Percentiles rank a stretch among this genome's conserved stretches.
phyloP scores from a whole-genome alignment of 2,797 vertebrate genomes.

The Micromesistius poutassou region DNA sequence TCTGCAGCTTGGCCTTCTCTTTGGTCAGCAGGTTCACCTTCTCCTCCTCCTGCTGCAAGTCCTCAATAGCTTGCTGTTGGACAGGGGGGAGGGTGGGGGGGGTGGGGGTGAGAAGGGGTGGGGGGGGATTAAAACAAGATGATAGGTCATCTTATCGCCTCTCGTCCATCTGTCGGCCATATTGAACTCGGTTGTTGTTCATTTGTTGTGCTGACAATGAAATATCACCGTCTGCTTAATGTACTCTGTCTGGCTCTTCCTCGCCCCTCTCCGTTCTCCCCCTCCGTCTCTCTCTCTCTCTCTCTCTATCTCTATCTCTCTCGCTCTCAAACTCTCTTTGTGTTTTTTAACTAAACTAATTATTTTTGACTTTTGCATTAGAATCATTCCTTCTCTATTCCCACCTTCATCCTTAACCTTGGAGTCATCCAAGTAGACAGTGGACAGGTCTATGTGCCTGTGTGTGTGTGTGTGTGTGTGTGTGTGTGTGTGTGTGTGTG shows the following conservation, averaged over 20 bases:
- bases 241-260: constrained; percentile 2
- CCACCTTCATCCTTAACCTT: constrained; percentile 19
- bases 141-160: constrained; percentile 37
- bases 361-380: background rate
- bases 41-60: constrained; percentile 76
- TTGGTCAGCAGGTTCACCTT: constrained; percentile 76
- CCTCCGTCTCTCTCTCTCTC: too few relatives aligned
- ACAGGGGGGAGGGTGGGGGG: constrained; percentile 1
- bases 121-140: constrained; percentile 32
- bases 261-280: constrained; percentile 13
- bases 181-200: constrained; percentile 35
- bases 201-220: constrained; percentile 36
- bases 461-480: too few relatives aligned
- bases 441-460: background rate
- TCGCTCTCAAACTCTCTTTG: too few relatives aligned
- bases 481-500: too few relatives aligned
- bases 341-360: background rate
- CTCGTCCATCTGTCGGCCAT: constrained; percentile 43
- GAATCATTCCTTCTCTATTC: constrained; percentile 10
- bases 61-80: constrained; percentile 71
- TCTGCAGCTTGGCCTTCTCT: constrained; percentile 71
- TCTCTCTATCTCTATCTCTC: too few relatives aligned
- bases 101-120: background rate
- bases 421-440: constrained; percentile 29
- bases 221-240: constrained; percentile 38